Percentiles rank a stretch among this genome's conserved stretches.
Evolutionary conservation across 2,888 invertebrate species (phyloP).

Genomic region (Troides oblongomaculatus): DNA sequence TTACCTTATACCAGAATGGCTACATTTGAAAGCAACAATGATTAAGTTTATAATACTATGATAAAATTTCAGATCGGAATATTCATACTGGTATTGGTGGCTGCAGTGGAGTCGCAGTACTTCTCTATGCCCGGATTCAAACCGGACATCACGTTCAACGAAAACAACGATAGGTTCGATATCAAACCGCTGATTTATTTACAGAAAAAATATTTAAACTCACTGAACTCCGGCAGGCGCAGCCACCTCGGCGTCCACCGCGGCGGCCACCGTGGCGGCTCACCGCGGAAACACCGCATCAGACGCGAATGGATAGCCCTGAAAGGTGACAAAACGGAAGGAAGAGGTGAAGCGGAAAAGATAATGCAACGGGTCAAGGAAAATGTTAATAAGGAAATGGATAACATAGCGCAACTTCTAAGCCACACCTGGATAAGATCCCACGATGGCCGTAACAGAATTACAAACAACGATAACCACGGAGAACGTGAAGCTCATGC

Average conservation of each 20-base stretch:
- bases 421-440: neutral
- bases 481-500: neutral
- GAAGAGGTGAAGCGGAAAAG: neutral
- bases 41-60: no score
- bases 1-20: no score
- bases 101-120: slow-evolving; percentile 40
- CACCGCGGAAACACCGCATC: no score
- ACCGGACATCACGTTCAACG: slow-evolving; percentile 57
- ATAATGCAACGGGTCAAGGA: slow-evolving; percentile 16
- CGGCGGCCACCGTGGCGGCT: slow-evolving; percentile 28
- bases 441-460: neutral
- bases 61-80: slow-evolving; percentile 9
- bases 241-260: slow-evolving; percentile 17
- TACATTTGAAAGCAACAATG: no score
- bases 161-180: slow-evolving; percentile 57
- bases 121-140: slow-evolving; percentile 35
- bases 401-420: slow-evolving; percentile 10
- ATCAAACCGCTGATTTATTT: slow-evolving; percentile 43
- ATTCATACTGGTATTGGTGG: slow-evolving; percentile 32
- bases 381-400: slow-evolving; percentile 12
- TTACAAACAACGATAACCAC: neutral
- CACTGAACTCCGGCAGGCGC: slow-evolving; percentile 33
- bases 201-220: slow-evolving; percentile 37
- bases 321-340: neutral
- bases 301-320: neutral